These are phyloP conservation scores for Metridium senile DNA, from an alignment of 92 coral and sea anemone species.

Conservation along the genomic window DNA sequence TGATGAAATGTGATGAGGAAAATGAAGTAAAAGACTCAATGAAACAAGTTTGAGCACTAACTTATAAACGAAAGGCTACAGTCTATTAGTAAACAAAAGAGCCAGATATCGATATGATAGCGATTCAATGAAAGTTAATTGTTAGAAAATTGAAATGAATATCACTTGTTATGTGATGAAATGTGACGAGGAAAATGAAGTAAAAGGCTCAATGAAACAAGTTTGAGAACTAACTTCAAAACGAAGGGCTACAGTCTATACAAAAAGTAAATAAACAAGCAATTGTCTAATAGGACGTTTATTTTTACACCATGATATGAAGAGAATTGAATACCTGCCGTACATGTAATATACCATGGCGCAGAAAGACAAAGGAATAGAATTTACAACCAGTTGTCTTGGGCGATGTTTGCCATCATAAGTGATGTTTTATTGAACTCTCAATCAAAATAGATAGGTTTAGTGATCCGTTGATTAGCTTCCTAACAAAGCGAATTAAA, in stretches of 20 bases:
- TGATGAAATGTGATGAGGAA: neutral
- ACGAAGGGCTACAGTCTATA: neutral
- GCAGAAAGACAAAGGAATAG: slow-evolving; percentile 11
- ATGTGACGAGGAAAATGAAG: neutral
- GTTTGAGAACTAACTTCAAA: neutral
- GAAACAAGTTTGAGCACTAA: neutral
- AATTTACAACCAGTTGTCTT: neutral
- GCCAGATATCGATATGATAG: too few species aligned
- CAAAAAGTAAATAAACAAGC: neutral
- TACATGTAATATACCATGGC: neutral
- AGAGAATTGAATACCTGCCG: neutral
- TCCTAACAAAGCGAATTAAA: slow-evolving; percentile 12
- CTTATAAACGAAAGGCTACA: neutral
- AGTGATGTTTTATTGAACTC: slow-evolving; percentile 22
- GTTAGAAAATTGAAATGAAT: too few species aligned
- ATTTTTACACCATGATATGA: neutral
- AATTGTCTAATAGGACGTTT: neutral
- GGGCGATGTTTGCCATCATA: slow-evolving; percentile 12
- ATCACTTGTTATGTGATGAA: too few species aligned
- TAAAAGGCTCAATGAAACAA: neutral
- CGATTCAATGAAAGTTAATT: too few species aligned
- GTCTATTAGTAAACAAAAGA: too few species aligned
- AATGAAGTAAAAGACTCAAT: neutral
- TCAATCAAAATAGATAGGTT: slow-evolving; percentile 11
- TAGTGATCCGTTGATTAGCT: slow-evolving; percentile 24